Evolutionary conservation across 2,113 vertebrate species (phyloP).

Genomic region (Psittacus erithacus): DNA sequence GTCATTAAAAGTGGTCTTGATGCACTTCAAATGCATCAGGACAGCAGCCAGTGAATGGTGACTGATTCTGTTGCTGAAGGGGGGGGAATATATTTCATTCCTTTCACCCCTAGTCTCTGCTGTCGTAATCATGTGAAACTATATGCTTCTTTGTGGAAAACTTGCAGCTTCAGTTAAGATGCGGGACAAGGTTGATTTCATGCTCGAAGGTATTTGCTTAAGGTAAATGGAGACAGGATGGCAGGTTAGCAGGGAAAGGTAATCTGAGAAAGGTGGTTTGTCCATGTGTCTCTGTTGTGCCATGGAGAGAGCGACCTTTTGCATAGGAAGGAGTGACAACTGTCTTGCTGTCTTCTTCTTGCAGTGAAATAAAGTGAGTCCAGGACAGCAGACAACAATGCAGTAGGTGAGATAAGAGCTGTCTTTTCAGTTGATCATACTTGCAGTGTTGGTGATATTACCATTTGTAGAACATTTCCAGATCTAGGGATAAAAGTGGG

Average conservation of each 20-base stretch:
- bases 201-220: background rate
- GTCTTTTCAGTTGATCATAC: accelerated
- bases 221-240: background rate
- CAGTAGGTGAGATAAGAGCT: background rate
- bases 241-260: background rate
- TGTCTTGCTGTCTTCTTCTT: background rate
- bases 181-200: background rate
- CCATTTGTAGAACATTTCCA: background rate
- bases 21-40: background rate
- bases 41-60: background rate
- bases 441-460: background rate
- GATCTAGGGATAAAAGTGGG: background rate
- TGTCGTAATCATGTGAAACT: background rate
- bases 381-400: background rate
- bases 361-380: background rate
- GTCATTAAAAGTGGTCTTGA: background rate
- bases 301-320: background rate
- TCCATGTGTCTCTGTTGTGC: background rate
- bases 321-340: accelerated
- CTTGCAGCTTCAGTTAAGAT: background rate
- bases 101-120: background rate
- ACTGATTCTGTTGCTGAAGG: background rate
- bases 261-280: background rate
- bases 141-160: background rate
- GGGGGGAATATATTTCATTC: background rate